Conservation (phyloP, 2,888 invertebrate species). For the Pilophorus perplexus region DNA sequence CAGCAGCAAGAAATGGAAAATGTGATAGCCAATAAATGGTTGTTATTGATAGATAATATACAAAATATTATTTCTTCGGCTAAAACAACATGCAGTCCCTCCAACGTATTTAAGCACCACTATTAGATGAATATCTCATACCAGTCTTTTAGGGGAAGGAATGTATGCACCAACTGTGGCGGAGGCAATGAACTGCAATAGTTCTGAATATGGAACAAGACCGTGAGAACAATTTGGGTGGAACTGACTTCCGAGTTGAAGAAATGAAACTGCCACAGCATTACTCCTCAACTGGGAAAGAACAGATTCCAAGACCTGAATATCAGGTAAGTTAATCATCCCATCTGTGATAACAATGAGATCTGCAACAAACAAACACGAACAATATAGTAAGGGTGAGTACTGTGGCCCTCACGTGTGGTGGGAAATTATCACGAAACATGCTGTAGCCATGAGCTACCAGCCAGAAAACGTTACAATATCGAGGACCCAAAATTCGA, state of each 20-base stretch:
- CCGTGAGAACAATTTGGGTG: conserved; percentile 67
- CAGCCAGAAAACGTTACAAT: no score
- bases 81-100: no score
- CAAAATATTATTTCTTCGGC: no score
- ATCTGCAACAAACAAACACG: conserved; percentile 55
- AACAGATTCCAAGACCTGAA: conserved; percentile 68
- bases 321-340: conserved; percentile 67
- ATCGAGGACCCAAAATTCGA: no score
- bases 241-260: conserved; percentile 66
- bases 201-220: conserved; percentile 68
- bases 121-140: no score
- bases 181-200: conserved; percentile 70
- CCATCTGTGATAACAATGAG: conserved; percentile 73
- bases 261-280: conserved; percentile 71
- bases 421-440: no score
- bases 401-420: not conserved
- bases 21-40: no score
- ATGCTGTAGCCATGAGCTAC: no score
- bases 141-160: conserved; percentile 57
- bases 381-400: not conserved
- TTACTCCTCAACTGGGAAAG: conserved; percentile 70
- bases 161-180: conserved; percentile 73
- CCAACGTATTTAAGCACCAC: no score
- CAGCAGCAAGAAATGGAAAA: no score
- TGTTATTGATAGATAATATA: no score